Base-by-base conservation (phyloP, 1,140 invertebrate species). In the Caenorhabditis remanei region DNA sequence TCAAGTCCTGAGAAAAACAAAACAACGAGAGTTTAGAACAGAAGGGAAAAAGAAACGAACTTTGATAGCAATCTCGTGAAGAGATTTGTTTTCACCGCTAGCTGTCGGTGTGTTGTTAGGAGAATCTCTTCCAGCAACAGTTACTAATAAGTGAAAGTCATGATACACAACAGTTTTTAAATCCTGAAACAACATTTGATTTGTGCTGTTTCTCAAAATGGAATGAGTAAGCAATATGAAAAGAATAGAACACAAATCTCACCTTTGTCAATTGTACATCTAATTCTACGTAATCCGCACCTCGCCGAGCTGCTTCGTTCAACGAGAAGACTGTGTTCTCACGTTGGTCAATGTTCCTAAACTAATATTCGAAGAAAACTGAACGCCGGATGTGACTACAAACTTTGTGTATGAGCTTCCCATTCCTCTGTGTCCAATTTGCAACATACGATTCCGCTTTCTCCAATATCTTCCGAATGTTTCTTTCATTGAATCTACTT, bases 251-350 rank as follows among this genome's bases (percentile, higher is more conserved):
- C 32, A 32, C 32, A 32, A 32, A 53, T 40, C 61, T 63, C 24
- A 87, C 87, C 71, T 90, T 90, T 13, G 88, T 89, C 24, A 89
- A 58, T 46, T 90, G 88, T 11, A 89, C 88, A 61, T 90, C 88
- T n/a, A 89, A 90, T 56, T 90, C 88, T 7, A 89, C 88, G 21
- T 86, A 82, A 75, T 89, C 89, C 9, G 87, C 87, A 16, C 89
- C 89, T 71, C 83, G 88, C n/a, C 61, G 88, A 11, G 89, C 89
- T 13, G 89, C 89, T 55, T 85, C 82, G 19, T 90, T 90, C 83
- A 90, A 83, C 48, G 89, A 90, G 43, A 90, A 86, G 24, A 90
- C 86, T 14, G 89, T 90, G 58, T 90, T 90, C 67, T 90, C 89
- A 0, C 89, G 50, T 32, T 75, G 48, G 19, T n/a, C 55, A 53